These are phyloP conservation scores for Delphinus delphis DNA, from an alignment of 2,113 vertebrate genomes.

Conservation along the genomic window DNA sequence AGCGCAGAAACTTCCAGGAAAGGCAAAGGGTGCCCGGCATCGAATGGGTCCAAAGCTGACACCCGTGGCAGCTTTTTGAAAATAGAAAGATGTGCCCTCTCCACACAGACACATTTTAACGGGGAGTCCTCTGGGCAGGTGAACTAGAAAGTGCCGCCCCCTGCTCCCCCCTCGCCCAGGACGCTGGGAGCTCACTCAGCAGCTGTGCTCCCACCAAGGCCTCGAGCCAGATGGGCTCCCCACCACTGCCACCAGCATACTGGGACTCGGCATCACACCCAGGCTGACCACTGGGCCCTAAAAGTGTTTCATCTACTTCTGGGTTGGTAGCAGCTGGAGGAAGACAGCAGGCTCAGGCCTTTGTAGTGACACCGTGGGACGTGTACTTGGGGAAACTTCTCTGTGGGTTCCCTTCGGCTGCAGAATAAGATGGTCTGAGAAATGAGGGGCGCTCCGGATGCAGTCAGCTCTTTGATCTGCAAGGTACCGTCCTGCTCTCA, in stretches of 20 bases:
- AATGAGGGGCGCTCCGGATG: not conserved
- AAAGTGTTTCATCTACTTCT: not conserved
- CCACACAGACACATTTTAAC: not conserved
- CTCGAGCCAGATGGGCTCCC: not conserved
- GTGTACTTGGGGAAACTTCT: not conserved
- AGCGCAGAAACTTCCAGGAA: not conserved
- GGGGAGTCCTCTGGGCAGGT: not conserved
- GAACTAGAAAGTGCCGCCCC: not conserved
- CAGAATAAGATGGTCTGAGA: not conserved
- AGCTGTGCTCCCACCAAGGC: not conserved
- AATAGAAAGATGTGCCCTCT: not conserved
- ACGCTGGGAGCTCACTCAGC: not conserved
- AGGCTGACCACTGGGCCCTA: not conserved
- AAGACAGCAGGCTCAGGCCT: not conserved
- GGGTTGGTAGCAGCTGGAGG: not conserved
- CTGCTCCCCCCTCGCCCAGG: not conserved
- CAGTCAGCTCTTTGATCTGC: not conserved
- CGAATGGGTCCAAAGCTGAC: not conserved
- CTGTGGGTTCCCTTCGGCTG: not conserved
- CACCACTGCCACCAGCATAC: fast-evolving
- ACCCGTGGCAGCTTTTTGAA: not conserved
- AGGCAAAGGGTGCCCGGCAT: fast-evolving
- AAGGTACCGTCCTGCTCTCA: not conserved
- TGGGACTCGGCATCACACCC: fast-evolving
- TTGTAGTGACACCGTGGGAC: not conserved